Percentiles rank a stretch among this genome's conserved stretches.
Evolutionary conservation across 2,797 vertebrate genomes (phyloP).

Genomic region (Strix occidentalis): DNA sequence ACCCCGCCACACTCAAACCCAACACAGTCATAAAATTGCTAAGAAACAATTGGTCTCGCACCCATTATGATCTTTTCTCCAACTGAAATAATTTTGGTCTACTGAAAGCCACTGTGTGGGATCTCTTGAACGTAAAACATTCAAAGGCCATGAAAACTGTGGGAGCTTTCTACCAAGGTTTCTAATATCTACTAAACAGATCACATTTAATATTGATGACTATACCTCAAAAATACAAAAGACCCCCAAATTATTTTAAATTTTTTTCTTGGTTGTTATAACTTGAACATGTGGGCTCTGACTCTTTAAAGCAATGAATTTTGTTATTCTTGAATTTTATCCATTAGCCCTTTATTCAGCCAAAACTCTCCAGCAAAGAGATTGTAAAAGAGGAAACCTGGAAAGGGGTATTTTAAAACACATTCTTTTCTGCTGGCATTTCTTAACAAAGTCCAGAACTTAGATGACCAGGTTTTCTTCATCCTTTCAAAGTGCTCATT

Average conservation of each 20-base stretch:
- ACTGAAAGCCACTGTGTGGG: not conserved
- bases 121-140: not conserved
- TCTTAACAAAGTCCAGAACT: not conserved
- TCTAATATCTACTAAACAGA: not conserved
- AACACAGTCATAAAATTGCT: not conserved
- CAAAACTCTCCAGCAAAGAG: not conserved
- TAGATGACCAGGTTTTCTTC: not conserved
- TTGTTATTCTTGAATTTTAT: not conserved
- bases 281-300: accelerated
- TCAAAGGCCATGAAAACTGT: not conserved
- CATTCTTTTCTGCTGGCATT: not conserved
- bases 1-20: too few species aligned
- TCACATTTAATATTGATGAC: not conserved
- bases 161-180: not conserved
- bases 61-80: not conserved
- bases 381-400: not conserved
- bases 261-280: not conserved
- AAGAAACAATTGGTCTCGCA: not conserved
- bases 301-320: not conserved
- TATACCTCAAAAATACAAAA: not conserved
- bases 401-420: not conserved
- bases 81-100: not conserved
- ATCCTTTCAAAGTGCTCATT: not conserved
- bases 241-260: not conserved
- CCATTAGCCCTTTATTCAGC: not conserved